Evolutionary conservation across 2,113 vertebrate species (phyloP).

Genomic region (Misgurnus anguillicaudatus): DNA sequence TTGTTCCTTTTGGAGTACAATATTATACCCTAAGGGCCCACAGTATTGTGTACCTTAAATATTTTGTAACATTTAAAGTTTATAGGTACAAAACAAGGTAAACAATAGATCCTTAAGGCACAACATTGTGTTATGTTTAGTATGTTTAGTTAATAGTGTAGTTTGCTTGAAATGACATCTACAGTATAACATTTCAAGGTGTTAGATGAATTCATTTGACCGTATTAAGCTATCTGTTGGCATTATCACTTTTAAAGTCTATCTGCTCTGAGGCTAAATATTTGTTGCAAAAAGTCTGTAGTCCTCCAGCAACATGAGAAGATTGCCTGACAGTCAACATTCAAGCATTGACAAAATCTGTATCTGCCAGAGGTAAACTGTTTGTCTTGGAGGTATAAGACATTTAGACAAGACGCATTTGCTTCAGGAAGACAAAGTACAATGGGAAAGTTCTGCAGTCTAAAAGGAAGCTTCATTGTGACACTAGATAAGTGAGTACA

Average conservation of each 20-base stretch:
- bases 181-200: too few species aligned
- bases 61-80: too few species aligned
- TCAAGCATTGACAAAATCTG: constrained; percentile 51
- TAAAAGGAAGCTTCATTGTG: constrained; percentile 43
- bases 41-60: too few species aligned
- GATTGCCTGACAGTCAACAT: constrained; percentile 46
- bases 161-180: too few species aligned
- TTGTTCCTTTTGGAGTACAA: too few species aligned
- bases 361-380: constrained; percentile 47
- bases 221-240: too few species aligned
- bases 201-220: too few species aligned
- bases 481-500: constrained; percentile 42
- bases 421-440: constrained; percentile 31
- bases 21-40: too few species aligned
- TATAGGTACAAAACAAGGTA: too few species aligned
- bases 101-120: too few species aligned
- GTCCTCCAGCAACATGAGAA: constrained; percentile 13
- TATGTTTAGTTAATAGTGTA: too few species aligned
- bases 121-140: too few species aligned
- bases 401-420: constrained; percentile 50
- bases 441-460: constrained; percentile 42
- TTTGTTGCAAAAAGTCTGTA: constrained; percentile 25
- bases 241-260: constrained; percentile 12
- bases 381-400: constrained; percentile 51
- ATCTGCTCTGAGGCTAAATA: constrained; percentile 16